A percentile compares a stretch with the other conserved stretches of the same genome.
Evolutionary conservation across 2,888 invertebrate genomes (phyloP).

Genomic region (Folsomia candida): DNA sequence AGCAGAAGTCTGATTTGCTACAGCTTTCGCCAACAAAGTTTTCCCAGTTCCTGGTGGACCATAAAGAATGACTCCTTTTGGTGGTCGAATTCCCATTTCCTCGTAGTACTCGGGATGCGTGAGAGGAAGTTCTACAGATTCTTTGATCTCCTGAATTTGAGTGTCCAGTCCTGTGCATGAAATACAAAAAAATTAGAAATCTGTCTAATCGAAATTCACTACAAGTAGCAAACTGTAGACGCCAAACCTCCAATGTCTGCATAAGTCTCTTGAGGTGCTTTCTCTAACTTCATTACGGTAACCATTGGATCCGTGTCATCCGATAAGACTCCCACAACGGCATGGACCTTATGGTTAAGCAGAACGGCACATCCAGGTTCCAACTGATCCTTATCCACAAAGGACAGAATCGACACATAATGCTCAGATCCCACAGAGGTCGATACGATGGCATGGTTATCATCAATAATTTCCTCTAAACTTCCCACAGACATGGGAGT

Average conservation of each 20-base stretch:
- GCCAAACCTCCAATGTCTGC: slow-evolving; percentile 85
- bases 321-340: slow-evolving; percentile 97
- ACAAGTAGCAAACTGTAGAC: slow-evolving; percentile 8
- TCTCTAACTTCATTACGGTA: slow-evolving; percentile 99
- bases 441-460: slow-evolving; percentile 99
- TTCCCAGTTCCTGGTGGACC: slow-evolving; percentile 92
- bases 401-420: slow-evolving; percentile 97
- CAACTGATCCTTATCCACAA: slow-evolving; percentile 98
- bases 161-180: slow-evolving; percentile 66
- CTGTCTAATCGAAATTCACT: neutral
- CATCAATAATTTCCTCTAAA: slow-evolving; percentile 98
- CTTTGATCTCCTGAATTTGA: slow-evolving; percentile 97
- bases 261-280: slow-evolving; percentile 98
- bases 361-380: slow-evolving; percentile 98
- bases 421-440: slow-evolving; percentile 99
- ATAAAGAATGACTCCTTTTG: slow-evolving; percentile 94
- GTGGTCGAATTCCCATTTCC: slow-evolving; percentile 99
- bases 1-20: slow-evolving; percentile 98
- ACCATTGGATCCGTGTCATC: slow-evolving; percentile 99
- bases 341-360: slow-evolving; percentile 98
- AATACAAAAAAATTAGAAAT: neutral
- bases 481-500: slow-evolving; percentile 99
- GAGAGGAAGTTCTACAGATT: slow-evolving; percentile 95
- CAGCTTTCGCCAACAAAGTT: slow-evolving; percentile 95
- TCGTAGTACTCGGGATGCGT: slow-evolving; percentile 99